These are phyloP conservation scores for Mystacides longicornis DNA, from an alignment of 2,888 invertebrate genomes.

Conservation along the genomic window DNA sequence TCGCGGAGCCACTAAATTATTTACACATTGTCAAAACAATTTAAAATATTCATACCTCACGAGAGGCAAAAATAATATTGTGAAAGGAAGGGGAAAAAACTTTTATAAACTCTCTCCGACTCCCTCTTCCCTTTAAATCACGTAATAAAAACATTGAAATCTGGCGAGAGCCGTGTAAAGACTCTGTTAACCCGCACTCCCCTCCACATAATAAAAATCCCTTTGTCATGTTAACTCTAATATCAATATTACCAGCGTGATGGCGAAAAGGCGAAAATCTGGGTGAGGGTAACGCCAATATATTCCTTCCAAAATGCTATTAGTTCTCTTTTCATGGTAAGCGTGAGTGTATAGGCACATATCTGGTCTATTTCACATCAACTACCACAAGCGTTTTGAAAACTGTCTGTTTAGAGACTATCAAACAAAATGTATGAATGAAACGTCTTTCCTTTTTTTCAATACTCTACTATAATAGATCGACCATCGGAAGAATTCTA, in stretches of 20 bases:
- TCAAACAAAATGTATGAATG: too few species aligned
- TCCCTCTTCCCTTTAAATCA: background rate
- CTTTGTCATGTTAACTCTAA: conserved; percentile 24
- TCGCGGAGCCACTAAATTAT: background rate
- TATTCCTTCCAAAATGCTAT: too few species aligned
- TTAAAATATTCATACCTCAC: background rate
- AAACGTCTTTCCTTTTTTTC: too few species aligned
- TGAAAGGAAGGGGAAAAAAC: background rate
- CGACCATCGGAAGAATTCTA: too few species aligned
- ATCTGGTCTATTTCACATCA: too few species aligned
- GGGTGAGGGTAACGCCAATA: too few species aligned
- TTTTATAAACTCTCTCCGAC: background rate
- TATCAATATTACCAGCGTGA: conserved; percentile 23
- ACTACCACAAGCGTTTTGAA: too few species aligned
- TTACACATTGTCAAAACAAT: background rate
- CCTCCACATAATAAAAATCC: conserved; percentile 22
- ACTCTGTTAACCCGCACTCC: background rate
- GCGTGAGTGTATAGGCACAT: too few species aligned
- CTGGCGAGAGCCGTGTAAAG: background rate
- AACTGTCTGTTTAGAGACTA: too few species aligned
- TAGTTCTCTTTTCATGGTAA: too few species aligned
- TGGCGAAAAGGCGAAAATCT: conserved; percentile 1
- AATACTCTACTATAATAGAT: too few species aligned
- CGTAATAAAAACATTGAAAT: conserved; percentile 8
- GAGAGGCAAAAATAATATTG: background rate